Conservation (phyloP, 2,113 vertebrate species). For the Centropristis striata region DNA sequence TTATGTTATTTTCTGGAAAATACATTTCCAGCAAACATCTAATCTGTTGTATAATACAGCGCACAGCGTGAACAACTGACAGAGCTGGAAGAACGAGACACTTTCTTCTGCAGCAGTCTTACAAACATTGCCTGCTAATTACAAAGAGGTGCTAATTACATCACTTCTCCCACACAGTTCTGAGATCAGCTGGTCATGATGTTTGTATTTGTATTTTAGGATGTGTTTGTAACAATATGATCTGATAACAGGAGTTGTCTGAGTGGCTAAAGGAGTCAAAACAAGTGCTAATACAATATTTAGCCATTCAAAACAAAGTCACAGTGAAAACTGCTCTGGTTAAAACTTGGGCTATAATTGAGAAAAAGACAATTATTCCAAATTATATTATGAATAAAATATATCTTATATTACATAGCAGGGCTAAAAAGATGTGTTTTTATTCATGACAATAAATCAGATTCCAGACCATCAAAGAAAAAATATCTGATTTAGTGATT, state of each 20-base stretch:
- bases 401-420: too few relatives aligned
- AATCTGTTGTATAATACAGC: neutral
- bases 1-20: too few relatives aligned
- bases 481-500: too few relatives aligned
- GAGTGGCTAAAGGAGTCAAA: too few relatives aligned
- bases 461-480: too few relatives aligned
- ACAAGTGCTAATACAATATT: neutral
- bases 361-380: too few relatives aligned
- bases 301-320: too few relatives aligned
- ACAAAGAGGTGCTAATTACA: slow-evolving; percentile 4
- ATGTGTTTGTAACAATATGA: neutral
- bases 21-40: neutral
- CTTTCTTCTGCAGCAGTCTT: slow-evolving; percentile 4
- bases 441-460: too few relatives aligned
- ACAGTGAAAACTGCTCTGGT: neutral
- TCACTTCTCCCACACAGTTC: neutral
- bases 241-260: neutral
- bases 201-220: neutral
- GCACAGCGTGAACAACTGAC: too few relatives aligned
- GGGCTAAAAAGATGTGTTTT: too few relatives aligned
- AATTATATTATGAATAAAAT: too few relatives aligned
- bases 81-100: neutral
- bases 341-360: too few relatives aligned
- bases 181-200: slow-evolving; percentile 5
- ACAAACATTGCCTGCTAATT: neutral